Conservation (phyloP, 2,888 invertebrate species). For the Agrilus cyanescens region DNA sequence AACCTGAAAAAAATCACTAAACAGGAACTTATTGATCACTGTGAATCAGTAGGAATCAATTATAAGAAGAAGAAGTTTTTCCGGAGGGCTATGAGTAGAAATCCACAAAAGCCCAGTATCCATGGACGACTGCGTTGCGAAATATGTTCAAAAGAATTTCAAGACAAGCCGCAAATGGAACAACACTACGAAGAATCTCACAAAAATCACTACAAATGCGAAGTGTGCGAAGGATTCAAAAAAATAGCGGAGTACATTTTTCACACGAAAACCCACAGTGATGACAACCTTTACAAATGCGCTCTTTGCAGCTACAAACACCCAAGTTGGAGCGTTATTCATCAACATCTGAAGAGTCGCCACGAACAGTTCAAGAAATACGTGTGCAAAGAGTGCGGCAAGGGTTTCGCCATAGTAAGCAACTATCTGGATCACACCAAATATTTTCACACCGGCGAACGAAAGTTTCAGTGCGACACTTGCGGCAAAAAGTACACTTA, state of each 20-base stretch:
- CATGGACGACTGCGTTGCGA: too few species aligned
- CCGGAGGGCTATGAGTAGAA: conserved; percentile 12
- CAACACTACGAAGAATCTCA: too few species aligned
- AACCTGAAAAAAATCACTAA: conserved; percentile 21
- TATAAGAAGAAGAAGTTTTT: too few species aligned
- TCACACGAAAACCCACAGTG: not conserved
- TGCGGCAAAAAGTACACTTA: conserved; percentile 39
- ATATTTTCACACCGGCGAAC: conserved; percentile 37
- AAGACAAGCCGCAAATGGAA: too few species aligned
- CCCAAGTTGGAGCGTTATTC: not conserved
- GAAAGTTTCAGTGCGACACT: conserved; percentile 35
- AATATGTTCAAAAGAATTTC: too few species aligned
- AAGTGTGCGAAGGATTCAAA: conserved; percentile 42
- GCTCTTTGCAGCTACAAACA: conserved; percentile 1
- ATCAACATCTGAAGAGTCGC: not conserved
- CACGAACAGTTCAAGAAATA: conserved; percentile 5
- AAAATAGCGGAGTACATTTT: conserved; percentile 18
- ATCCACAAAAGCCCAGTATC: conserved; percentile 6
- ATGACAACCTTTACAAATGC: not conserved
- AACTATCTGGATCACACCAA: conserved; percentile 29
- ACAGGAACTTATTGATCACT: conserved; percentile 23
- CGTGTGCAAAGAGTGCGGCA: conserved; percentile 10
- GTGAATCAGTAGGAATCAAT: conserved; percentile 11
- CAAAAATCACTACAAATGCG: conserved; percentile 33
- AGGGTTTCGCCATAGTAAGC: conserved; percentile 6